Conservation (phyloP, 1,140 invertebrate genomes). For the Monomorium pharaonis region DNA sequence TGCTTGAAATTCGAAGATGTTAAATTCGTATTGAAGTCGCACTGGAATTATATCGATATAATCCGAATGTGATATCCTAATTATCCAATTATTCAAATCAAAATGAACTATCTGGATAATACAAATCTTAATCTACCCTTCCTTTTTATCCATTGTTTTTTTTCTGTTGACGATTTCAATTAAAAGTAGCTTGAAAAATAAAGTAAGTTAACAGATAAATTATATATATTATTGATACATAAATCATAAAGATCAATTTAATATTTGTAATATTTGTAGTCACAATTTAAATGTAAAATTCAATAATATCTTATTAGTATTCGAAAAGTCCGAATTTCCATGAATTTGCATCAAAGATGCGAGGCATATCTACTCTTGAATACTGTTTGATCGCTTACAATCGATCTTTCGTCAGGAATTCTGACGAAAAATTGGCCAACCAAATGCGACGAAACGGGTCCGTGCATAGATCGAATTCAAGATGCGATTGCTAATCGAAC, state of each 20-base stretch:
- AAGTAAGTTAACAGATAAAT: not conserved
- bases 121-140: not conserved
- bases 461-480: not conserved
- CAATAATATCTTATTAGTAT: not conserved
- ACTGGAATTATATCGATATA: too few relatives aligned
- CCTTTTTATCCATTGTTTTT: not conserved
- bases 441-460: not conserved
- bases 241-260: not conserved
- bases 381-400: not conserved
- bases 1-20: not conserved
- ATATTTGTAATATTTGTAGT: not conserved
- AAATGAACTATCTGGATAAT: not conserved
- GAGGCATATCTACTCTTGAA: not conserved
- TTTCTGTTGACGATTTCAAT: not conserved
- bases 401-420: not conserved
- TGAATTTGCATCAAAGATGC: not conserved
- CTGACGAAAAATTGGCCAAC: not conserved
- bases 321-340: not conserved
- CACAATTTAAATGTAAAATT: not conserved
- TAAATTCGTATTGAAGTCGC: not conserved
- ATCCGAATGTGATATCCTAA: not conserved
- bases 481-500: slow-evolving; percentile 25
- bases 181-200: not conserved
- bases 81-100: not conserved
- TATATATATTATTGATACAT: too few relatives aligned